A percentile compares a stretch with the other conserved stretches of the same genome.
These are phyloP conservation scores for Eristalis intricaria DNA, from an alignment of 2,888 invertebrate species.

Conservation along the genomic window DNA sequence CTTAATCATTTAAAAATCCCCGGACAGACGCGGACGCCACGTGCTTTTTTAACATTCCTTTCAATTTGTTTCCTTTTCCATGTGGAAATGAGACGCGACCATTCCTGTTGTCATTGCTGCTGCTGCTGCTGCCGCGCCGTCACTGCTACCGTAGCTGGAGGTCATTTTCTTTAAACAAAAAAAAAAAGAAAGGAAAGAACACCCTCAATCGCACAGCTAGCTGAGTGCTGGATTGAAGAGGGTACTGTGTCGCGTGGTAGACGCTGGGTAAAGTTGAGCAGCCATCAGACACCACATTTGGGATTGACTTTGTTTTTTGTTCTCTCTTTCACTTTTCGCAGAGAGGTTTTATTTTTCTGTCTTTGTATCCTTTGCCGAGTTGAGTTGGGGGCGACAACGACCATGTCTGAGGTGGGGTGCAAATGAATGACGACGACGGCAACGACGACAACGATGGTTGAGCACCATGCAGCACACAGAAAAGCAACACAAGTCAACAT, in stretches of 20 bases:
- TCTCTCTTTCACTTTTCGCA: conserved; percentile 1
- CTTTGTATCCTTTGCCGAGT: conserved; percentile 10
- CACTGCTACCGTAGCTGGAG: conserved; percentile 38
- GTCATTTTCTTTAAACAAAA: conserved; percentile 58
- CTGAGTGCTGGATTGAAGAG: neutral
- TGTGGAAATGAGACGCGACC: conserved; percentile 47
- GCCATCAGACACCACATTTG: conserved; percentile 67
- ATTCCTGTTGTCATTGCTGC: neutral
- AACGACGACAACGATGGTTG: neutral
- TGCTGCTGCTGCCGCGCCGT: too few relatives aligned
- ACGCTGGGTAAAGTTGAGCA: conserved; percentile 56
- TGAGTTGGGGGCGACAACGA: conserved; percentile 42
- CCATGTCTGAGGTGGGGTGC: conserved; percentile 33
- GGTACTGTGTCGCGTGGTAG: conserved; percentile 40
- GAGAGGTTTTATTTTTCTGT: conserved; percentile 19
- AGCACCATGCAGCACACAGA: neutral
- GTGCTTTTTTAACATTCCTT: conserved; percentile 65
- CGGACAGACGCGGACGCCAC: conserved; percentile 65
- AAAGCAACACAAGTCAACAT: conserved; percentile 61
- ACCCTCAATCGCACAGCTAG: neutral
- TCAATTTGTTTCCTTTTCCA: conserved; percentile 50
- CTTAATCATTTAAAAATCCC: conserved; percentile 33
- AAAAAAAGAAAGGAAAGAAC: conserved; percentile 4
- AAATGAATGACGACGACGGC: conserved; percentile 46
- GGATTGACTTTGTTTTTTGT: conserved; percentile 62